Evolutionary conservation across 2,888 invertebrate genomes (phyloP).

Genomic region (Caenorhabditis sp.): DNA sequence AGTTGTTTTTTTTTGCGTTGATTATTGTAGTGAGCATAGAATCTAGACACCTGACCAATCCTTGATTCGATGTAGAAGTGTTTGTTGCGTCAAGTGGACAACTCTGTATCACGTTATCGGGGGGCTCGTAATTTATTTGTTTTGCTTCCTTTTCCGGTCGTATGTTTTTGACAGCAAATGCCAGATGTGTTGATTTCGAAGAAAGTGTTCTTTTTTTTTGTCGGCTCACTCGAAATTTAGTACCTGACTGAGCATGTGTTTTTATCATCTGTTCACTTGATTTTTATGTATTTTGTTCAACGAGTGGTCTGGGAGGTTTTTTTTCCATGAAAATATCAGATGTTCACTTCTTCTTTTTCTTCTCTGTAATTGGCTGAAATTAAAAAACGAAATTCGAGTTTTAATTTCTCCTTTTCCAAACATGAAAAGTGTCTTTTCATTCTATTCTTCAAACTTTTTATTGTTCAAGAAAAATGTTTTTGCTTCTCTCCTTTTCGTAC

Average conservation of each 20-base stretch:
- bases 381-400: background rate
- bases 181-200: background rate
- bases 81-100: background rate
- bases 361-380: background rate
- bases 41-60: background rate
- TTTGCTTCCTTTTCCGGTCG: background rate
- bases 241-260: background rate
- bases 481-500: no score
- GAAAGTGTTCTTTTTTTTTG: no score
- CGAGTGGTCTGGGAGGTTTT: background rate
- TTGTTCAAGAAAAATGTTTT: no score
- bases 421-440: no score
- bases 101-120: background rate
- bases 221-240: background rate
- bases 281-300: background rate
- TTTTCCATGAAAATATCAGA: background rate
- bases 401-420: background rate
- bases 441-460: no score
- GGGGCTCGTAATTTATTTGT: background rate
- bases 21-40: background rate
- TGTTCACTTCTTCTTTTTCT: background rate
- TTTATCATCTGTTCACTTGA: conserved; percentile 1
- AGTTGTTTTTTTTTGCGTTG: background rate
- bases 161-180: background rate
- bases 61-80: background rate